These are phyloP conservation scores for Heliconius eleuchia DNA, from an alignment of 1,140 invertebrate species.

Conservation along the genomic window DNA sequence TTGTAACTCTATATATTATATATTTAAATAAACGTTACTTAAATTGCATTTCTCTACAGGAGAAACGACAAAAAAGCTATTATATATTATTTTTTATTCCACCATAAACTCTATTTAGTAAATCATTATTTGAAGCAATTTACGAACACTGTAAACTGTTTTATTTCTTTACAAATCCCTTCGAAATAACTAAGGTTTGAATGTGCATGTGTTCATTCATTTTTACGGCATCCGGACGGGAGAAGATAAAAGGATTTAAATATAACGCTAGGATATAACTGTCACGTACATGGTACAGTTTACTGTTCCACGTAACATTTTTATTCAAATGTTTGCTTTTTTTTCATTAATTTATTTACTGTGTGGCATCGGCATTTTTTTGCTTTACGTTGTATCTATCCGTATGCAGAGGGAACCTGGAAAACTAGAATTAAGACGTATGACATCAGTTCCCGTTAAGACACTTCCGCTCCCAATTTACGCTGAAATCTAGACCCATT, in stretches of 20 bases:
- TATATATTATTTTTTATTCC: background rate
- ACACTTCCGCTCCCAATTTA: too few species aligned
- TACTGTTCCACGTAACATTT: background rate
- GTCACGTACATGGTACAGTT: background rate
- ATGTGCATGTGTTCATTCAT: constrained; percentile 19
- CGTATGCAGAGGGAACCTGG: too few species aligned
- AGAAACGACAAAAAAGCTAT: background rate
- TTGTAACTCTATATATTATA: too few species aligned
- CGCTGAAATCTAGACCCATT: too few species aligned
- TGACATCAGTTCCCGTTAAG: too few species aligned
- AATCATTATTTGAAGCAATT: background rate
- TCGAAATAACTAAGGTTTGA: background rate
- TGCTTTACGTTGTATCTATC: too few species aligned
- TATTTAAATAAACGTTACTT: too few species aligned
- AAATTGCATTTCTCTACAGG: too few species aligned
- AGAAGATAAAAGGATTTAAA: constrained; percentile 59
- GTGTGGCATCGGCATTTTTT: too few species aligned
- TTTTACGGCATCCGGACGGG: constrained; percentile 45
- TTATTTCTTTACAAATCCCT: background rate
- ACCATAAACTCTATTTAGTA: background rate
- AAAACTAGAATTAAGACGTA: too few species aligned
- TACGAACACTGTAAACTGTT: background rate
- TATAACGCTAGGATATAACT: constrained; percentile 50
- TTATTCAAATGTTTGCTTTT: background rate
- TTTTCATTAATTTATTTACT: background rate